phyloP scores from a whole-genome alignment of 1,140 invertebrate genomes.

The Saccostrea cuccullata region DNA sequence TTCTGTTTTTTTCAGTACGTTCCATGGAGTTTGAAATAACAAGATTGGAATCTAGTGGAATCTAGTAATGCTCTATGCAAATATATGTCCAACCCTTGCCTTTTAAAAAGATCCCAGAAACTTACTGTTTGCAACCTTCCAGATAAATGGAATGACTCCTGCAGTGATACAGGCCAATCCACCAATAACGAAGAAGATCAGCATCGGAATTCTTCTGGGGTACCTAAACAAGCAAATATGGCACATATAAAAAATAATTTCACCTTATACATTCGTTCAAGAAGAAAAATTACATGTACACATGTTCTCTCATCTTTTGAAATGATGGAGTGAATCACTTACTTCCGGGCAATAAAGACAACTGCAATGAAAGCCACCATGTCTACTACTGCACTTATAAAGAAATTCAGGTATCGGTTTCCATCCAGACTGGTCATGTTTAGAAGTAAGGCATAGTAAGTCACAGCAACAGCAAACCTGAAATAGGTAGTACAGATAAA shows the following conservation, averaged over 20 bases:
- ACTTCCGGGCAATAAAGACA: conserved; percentile 83
- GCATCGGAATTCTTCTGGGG: conserved; percentile 80
- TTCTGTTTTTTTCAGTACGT: no score
- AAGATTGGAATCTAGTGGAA: not conserved
- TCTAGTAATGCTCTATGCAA: conserved; percentile 15
- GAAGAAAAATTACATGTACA: not conserved
- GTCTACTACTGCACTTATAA: conserved; percentile 84
- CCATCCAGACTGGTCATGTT: conserved; percentile 69
- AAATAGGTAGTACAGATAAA: conserved; percentile 13
- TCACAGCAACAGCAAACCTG: conserved; percentile 85
- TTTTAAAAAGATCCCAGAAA: not conserved
- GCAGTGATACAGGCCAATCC: conserved; percentile 66
- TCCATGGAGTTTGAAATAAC: no score
- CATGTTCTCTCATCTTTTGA: not conserved
- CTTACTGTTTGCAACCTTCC: conserved; percentile 11
- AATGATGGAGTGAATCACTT: conserved; percentile 5
- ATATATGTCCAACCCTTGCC: not conserved
- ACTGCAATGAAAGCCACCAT: conserved; percentile 87
- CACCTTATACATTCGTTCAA: not conserved
- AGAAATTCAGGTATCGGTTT: conserved; percentile 76
- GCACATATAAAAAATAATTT: not conserved
- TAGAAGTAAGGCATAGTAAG: conserved; percentile 83
- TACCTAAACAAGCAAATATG: conserved; percentile 78
- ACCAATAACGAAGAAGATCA: conserved; percentile 63
- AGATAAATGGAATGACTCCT: conserved; percentile 58